A percentile compares a stretch with the other conserved stretches of the same genome.
phyloP scores from a whole-genome alignment of 2,113 vertebrate species.

The Callospermophilus lateralis region DNA sequence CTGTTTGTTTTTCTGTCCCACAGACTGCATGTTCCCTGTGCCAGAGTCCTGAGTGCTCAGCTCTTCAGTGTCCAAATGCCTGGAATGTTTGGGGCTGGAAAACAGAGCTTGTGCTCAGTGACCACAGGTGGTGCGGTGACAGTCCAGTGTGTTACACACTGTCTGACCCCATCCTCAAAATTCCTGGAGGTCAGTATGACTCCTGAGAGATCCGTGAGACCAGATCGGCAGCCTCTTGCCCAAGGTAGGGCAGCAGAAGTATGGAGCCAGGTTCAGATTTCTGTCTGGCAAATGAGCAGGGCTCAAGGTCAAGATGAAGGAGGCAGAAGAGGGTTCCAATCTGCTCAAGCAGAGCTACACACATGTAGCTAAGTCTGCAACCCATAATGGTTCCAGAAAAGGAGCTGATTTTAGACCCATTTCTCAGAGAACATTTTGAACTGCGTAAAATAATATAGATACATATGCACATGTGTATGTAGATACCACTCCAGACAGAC shows the following conservation, averaged over 20 bases:
- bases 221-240: neutral
- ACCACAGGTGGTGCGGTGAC: too few species aligned
- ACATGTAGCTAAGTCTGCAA: neutral
- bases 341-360: neutral
- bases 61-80: neutral
- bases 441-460: neutral
- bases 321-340: too few species aligned
- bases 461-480: neutral
- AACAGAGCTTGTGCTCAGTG: neutral
- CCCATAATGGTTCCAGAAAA: neutral
- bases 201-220: neutral
- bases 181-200: neutral
- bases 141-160: neutral
- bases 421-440: neutral
- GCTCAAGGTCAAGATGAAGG: neutral
- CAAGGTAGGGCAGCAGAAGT: neutral
- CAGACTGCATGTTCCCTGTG: too few species aligned
- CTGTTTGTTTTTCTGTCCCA: neutral
- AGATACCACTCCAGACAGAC: neutral
- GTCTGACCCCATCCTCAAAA: neutral
- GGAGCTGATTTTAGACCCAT: neutral
- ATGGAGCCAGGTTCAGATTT: neutral
- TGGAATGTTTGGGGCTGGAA: neutral
- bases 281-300: neutral
- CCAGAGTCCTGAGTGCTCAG: neutral